These are phyloP conservation scores for human (Homo sapiens) DNA, from an alignment of 2,113 vertebrate genomes.

Conservation along the genomic window GRCh38 chr11:79904501-79905000, in stretches of 20 bases:
- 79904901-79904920: constrained; percentile 61
- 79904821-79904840: constrained; percentile 69
- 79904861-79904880: constrained; percentile 48
- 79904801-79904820: constrained; percentile 75
- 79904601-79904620: not conserved
- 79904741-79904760: constrained; percentile 65
- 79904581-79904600: not conserved
- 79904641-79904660: not conserved
- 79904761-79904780: constrained; percentile 72
- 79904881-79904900: constrained; percentile 42
- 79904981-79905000: not conserved
- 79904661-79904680: not conserved
- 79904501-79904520: not conserved
- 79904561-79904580: not conserved
- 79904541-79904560: not conserved
- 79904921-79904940: constrained; percentile 64
- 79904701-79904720: not conserved
- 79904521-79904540: not conserved
- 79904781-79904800: constrained; percentile 74
- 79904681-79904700: not conserved
- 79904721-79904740: not conserved
- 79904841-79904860: constrained; percentile 34
- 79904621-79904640: not conserved
- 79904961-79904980: not conserved
- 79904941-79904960: not conserved